Base-by-base conservation (phyloP, 2,888 invertebrate genomes). In the Rotaria socialis region DNA sequence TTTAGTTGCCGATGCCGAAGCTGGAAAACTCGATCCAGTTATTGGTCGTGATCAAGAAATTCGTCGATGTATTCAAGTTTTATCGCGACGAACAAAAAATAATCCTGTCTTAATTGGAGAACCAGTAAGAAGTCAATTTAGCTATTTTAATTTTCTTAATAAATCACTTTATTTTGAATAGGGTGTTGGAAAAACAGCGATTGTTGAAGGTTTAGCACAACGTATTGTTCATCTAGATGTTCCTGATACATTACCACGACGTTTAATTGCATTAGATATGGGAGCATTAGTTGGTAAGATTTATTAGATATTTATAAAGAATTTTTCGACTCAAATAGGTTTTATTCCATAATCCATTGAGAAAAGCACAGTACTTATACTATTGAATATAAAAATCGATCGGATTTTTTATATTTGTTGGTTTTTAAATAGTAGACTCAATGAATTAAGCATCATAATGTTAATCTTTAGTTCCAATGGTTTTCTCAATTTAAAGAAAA, bases 111-210 rank as follows among this genome's bases (percentile, higher is more conserved):
- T 89, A 19, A 84, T 89, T 24, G 89, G 89, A 52, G 88, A 88
- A 60, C 87, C 88, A 5, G 75, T 75, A 75, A 19, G 75, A 43
- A 27, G 24, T 41, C 4, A 3, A 11, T 75, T 41, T 43, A 41
- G 19, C 7, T 74, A 35, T 74, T 14, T 74, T 10, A 11, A 24
- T 74, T 22, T 41, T 10, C 41, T 74, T 16, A 16, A 19, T 19
- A 41, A 41, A 35, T 41, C 41, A 6, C 41, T 41, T 27, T 75
- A 22, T 75, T 43, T 3, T 24, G 24, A 27, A 24, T 75, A 75
- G 75, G 88, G 88, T 27, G 88, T 88, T 4, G 88, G 88, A 19
- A 88, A 89, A 86, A 89, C 89, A 4, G 89, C 89, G 0, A 88
- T 89, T 55, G 89, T 87, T 27, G 89, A 89, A 50, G 87, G 87